Evolutionary conservation across 2,797 vertebrate species (phyloP), one percentile per base, ranked within the genome.

Genomic region (Salmo trutta): DNA sequence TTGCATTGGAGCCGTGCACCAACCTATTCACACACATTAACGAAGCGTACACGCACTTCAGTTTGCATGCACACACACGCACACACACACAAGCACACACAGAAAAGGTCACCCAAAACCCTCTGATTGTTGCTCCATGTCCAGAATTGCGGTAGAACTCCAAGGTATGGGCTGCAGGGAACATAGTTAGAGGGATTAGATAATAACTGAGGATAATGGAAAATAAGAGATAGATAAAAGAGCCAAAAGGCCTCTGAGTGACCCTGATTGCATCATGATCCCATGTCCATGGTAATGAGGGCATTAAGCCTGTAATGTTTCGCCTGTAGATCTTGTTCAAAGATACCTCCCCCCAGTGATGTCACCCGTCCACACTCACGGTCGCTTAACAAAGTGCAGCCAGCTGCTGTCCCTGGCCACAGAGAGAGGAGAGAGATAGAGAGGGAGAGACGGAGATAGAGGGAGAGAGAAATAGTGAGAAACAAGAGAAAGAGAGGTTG

Each of bases 341-440:
- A 69, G 64, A 64, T 72, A 65, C 53, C 29, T 67, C 72, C 70
- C 64, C 78, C 56, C 51, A 41, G 47, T 80, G 80, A 80, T 78
- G 75, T 84, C 73, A 82, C 54, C 17, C 67, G 14, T 24, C 65
- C 65, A 59, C 24, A 27, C 71, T 81, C 79, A 77, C 14, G 72
- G 74, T 77, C 64, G 65, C 79, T 79, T 73, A 74, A 79, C 77
- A 81, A 81, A 84, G 75, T 79, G 53, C 73, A 77, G 83, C 80
- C 83, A 81, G 77, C 80, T 82, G 80, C 54, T 47, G 72, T 52
- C 69, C 53, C 65, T 14, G 77, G 21, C 62, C 5, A 41, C 27
- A 66, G 19, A 75, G 3, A 56, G 15, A 52, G 36, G 17, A 67
- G 14, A 31, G 73, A 17, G 36, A 12, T 12, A 51, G 36, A 24